Evolutionary conservation across 1,140 invertebrate genomes (phyloP).

Genomic region (Drosophila ficusphila): DNA sequence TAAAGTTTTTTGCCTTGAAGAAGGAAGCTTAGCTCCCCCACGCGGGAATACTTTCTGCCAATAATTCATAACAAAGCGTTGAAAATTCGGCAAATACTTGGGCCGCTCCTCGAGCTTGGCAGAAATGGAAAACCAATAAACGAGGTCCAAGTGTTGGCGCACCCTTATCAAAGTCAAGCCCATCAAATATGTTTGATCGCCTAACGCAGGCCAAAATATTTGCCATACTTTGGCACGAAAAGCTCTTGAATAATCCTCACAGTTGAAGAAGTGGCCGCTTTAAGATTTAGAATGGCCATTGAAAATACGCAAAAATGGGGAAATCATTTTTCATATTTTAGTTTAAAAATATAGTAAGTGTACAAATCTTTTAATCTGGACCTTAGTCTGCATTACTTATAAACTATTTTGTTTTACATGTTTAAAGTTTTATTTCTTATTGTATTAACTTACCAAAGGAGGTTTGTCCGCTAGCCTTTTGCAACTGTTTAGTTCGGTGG

Average conservation of each 20-base stretch:
- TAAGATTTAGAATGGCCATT: background rate
- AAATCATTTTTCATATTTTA: too few species aligned
- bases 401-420: background rate
- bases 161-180: conserved; percentile 73
- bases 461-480: conserved; percentile 91
- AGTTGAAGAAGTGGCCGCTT: background rate
- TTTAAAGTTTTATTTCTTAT: background rate
- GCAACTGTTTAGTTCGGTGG: conserved; percentile 93
- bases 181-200: conserved; percentile 48
- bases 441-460: conserved; percentile 88
- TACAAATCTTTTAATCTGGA: too few species aligned
- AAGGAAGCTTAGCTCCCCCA: conserved; percentile 19
- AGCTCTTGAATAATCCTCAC: background rate
- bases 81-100: conserved; percentile 22
- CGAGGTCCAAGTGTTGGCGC: conserved; percentile 29
- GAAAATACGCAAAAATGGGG: too few species aligned
- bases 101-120: conserved; percentile 16
- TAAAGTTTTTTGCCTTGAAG: conserved; percentile 38
- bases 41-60: conserved; percentile 35
- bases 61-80: conserved; percentile 74
- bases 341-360: too few species aligned
- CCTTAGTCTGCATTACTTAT: too few species aligned
- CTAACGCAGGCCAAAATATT: conserved; percentile 27
- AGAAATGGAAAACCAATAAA: conserved; percentile 64
- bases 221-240: conserved; percentile 7